phyloP scores from a whole-genome alignment of 2,797 vertebrate species.

The Microctenopoma stevenorrisi region DNA sequence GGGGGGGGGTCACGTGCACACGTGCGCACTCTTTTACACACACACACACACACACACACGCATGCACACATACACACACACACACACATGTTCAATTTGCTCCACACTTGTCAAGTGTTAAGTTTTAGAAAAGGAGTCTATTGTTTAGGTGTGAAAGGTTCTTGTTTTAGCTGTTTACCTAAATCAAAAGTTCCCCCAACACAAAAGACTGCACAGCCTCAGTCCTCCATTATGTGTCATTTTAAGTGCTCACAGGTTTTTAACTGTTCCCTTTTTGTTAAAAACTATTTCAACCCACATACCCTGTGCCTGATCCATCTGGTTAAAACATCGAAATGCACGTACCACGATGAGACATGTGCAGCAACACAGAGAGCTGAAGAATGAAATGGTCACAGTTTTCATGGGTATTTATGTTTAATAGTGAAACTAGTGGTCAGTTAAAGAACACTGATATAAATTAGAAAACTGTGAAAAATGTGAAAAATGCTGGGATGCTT shows the following conservation, averaged over 20 bases:
- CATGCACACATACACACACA: constrained; percentile 43
- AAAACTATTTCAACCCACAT: constrained; percentile 18
- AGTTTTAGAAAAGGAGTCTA: constrained; percentile 69
- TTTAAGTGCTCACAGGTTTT: constrained; percentile 57
- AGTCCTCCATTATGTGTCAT: constrained; percentile 52
- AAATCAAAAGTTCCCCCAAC: constrained; percentile 72
- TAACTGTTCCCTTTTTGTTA: constrained; percentile 59
- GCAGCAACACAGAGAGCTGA: background rate
- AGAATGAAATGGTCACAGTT: background rate
- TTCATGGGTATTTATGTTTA: no score
- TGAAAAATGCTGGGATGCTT: no score
- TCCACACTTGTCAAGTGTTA: constrained; percentile 72
- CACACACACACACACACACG: constrained; percentile 30
- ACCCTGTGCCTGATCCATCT: constrained; percentile 1
- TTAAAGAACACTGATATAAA: background rate
- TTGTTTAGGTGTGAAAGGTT: constrained; percentile 78
- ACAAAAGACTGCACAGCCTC: constrained; percentile 64
- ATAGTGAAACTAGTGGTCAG: no score
- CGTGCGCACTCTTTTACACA: constrained; percentile 42
- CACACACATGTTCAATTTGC: constrained; percentile 66
- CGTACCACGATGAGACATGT: background rate
- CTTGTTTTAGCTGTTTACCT: constrained; percentile 78
- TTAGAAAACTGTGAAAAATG: background rate
- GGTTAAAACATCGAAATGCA: background rate
- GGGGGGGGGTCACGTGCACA: constrained; percentile 56